phyloP scores from a whole-genome alignment of 2,888 invertebrate species.

The Punctoribates punctum region DNA sequence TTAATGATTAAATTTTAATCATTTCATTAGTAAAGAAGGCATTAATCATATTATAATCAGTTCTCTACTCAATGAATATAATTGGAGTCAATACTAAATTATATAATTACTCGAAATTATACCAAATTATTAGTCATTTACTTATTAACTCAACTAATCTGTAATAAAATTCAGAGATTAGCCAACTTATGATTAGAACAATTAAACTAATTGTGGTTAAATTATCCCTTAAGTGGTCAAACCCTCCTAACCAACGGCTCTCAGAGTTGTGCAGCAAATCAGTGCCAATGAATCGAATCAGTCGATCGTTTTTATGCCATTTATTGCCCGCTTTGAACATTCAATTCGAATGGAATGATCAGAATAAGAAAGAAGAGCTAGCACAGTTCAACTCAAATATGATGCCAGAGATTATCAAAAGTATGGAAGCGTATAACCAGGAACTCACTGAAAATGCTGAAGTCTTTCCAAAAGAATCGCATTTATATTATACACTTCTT shows the following conservation, averaged over 20 bases:
- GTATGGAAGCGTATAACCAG: not conserved
- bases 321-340: conserved; percentile 6
- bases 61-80: too few species aligned
- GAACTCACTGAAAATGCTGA: not conserved
- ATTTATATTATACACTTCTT: not conserved
- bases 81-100: too few species aligned
- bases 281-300: not conserved
- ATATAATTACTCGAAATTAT: too few species aligned
- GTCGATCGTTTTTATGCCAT: not conserved
- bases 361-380: not conserved
- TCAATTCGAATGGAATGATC: not conserved
- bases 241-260: not conserved
- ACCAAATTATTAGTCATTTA: too few species aligned
- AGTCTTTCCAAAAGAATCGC: not conserved
- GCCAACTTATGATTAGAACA: too few species aligned
- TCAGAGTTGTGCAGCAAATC: not conserved
- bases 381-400: not conserved
- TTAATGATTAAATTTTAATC: too few species aligned
- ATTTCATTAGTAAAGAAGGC: too few species aligned
- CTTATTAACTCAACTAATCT: too few species aligned
- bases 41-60: too few species aligned
- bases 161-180: too few species aligned
- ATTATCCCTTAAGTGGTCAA: not conserved
- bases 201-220: not conserved
- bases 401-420: not conserved